A percentile compares a stretch with the other conserved stretches of the same genome.
Conservation (phyloP, 2,797 vertebrate species). For the Xerus rutilus region DNA sequence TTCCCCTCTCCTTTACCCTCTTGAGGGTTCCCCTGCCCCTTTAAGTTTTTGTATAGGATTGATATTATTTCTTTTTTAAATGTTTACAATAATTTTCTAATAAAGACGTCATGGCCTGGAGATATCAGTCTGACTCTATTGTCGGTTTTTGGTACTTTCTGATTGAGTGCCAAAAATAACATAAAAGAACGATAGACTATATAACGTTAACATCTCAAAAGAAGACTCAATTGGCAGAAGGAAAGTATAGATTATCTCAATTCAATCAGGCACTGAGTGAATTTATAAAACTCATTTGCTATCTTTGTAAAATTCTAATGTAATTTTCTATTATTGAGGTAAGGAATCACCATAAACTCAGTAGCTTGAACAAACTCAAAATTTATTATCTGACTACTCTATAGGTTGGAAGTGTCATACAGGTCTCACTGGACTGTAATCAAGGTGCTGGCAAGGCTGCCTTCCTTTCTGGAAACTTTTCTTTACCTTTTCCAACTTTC, state of each 20-base stretch:
- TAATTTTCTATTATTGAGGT: neutral
- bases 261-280: neutral
- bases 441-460: neutral
- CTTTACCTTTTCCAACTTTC: neutral
- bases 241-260: neutral
- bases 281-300: neutral
- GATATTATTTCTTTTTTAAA: neutral
- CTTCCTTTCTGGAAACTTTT: neutral
- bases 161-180: neutral
- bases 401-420: neutral
- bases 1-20: neutral
- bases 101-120: neutral
- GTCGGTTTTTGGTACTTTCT: neutral
- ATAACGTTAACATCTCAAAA: neutral
- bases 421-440: neutral
- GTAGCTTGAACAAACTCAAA: neutral
- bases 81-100: neutral
- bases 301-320: neutral
- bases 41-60: neutral
- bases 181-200: neutral
- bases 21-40: neutral
- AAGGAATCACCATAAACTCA: neutral
- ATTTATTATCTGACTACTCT: neutral
- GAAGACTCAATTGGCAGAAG: neutral
- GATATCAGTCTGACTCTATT: neutral